Conservation (phyloP, 2,888 invertebrate species). For the Himalopsyche kuldschensis region DNA sequence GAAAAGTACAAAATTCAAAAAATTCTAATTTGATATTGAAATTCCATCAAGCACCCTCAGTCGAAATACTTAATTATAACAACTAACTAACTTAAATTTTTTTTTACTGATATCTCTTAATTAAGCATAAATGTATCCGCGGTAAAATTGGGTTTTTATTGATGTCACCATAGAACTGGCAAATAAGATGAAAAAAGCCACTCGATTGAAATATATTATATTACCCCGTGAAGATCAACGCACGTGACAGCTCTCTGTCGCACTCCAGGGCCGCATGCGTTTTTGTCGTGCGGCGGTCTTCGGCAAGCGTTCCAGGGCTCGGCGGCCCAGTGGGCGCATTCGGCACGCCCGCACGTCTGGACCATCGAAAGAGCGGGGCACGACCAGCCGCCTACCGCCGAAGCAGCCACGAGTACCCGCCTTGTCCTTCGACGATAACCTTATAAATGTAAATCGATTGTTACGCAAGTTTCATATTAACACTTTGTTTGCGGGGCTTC, state of each 20-base stretch:
- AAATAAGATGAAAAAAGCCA: not conserved
- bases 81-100: too few relatives aligned
- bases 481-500: too few relatives aligned
- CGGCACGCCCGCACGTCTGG: conserved; percentile 57
- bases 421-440: conserved; percentile 57
- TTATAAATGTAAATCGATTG: too few relatives aligned
- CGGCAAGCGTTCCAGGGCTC: conserved; percentile 60
- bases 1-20: too few relatives aligned
- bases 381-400: conserved; percentile 57
- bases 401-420: conserved; percentile 55
- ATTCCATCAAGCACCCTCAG: too few relatives aligned
- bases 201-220: conserved; percentile 18
- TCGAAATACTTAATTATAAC: too few relatives aligned
- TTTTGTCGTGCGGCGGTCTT: conserved; percentile 42
- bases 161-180: too few relatives aligned
- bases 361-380: conserved; percentile 60
- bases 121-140: too few relatives aligned
- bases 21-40: too few relatives aligned
- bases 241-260: conserved; percentile 61
- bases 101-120: too few relatives aligned
- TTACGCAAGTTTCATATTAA: too few relatives aligned
- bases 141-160: too few relatives aligned
- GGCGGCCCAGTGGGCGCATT: conserved; percentile 58
- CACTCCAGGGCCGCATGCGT: conserved; percentile 63
- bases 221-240: conserved; percentile 58